Conservation (phyloP, 1,140 invertebrate genomes). For the Augochlora pura region DNA sequence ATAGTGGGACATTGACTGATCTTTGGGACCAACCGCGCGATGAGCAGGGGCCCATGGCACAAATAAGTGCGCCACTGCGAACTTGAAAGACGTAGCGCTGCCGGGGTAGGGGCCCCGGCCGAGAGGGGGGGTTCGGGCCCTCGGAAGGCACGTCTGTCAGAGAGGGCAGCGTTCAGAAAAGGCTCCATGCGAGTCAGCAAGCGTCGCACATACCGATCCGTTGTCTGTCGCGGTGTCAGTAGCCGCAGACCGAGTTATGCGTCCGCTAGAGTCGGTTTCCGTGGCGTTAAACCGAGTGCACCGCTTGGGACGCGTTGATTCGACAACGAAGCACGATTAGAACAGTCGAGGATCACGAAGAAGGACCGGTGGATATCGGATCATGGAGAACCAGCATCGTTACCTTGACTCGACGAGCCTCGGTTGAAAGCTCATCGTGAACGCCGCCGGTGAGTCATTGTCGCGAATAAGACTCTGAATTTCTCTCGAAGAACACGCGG, state of each 20-base stretch:
- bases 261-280: constrained; percentile 6
- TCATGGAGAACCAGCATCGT: constrained; percentile 55
- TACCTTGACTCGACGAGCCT: constrained; percentile 52
- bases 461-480: constrained; percentile 34
- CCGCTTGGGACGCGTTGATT: neutral
- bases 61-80: constrained; percentile 22
- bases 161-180: constrained; percentile 55
- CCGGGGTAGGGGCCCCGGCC: neutral
- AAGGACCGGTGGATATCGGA: constrained; percentile 18
- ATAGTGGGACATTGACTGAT: too few species aligned
- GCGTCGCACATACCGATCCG: constrained; percentile 67
- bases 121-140: constrained; percentile 23
- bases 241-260: constrained; percentile 42
- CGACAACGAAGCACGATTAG: too few species aligned
- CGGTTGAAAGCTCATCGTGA: constrained; percentile 60
- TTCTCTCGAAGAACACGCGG: too few species aligned
- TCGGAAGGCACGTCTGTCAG: constrained; percentile 53
- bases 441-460: constrained; percentile 66
- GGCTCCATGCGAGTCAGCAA: constrained; percentile 35
- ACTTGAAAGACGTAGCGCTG: constrained; percentile 41
- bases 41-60: neutral
- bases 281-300: neutral
- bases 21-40: too few species aligned
- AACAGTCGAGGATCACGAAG: neutral
- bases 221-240: constrained; percentile 57